Conservation (phyloP, 2,888 invertebrate species). For the Leucophenga maculata region DNA sequence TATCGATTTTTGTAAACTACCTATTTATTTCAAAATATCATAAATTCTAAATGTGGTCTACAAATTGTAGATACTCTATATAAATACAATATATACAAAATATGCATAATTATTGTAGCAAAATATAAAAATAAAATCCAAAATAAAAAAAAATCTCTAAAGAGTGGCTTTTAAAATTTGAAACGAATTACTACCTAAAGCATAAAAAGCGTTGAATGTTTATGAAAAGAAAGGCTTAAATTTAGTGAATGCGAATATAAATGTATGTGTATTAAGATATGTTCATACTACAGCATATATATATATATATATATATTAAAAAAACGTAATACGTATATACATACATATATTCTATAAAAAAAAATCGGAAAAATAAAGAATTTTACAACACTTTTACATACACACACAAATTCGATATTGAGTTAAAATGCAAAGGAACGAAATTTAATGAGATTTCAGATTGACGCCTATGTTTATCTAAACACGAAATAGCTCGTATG, state of each 20-base stretch:
- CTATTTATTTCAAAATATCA: not conserved
- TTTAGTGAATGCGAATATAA: constrained; percentile 33
- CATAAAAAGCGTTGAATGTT: constrained; percentile 1
- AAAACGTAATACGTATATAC: constrained; percentile 30
- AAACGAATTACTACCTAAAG: constrained; percentile 24
- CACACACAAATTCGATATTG: not conserved
- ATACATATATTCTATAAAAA: constrained; percentile 26
- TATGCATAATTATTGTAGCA: constrained; percentile 38
- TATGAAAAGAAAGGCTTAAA: constrained; percentile 3
- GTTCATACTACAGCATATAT: constrained; percentile 40
- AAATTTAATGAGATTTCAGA: not conserved
- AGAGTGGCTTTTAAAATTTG: constrained; percentile 19
- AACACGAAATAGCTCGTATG: not conserved
- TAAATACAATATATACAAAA: constrained; percentile 15
- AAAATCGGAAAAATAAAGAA: constrained; percentile 16
- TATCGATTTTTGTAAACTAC: not conserved
- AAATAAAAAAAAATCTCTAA: constrained; percentile 45
- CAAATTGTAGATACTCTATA: constrained; percentile 8
- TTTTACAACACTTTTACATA: not conserved
- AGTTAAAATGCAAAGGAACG: not conserved
- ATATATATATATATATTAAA: constrained; percentile 26
- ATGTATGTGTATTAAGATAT: constrained; percentile 41
- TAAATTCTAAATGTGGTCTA: constrained; percentile 7
- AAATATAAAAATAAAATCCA: constrained; percentile 39
- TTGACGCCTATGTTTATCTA: no score